Evolutionary conservation across 2,113 vertebrate genomes (phyloP), one percentile per base, ranked within the genome.

Genomic region (Cavia porcellus): DNA sequence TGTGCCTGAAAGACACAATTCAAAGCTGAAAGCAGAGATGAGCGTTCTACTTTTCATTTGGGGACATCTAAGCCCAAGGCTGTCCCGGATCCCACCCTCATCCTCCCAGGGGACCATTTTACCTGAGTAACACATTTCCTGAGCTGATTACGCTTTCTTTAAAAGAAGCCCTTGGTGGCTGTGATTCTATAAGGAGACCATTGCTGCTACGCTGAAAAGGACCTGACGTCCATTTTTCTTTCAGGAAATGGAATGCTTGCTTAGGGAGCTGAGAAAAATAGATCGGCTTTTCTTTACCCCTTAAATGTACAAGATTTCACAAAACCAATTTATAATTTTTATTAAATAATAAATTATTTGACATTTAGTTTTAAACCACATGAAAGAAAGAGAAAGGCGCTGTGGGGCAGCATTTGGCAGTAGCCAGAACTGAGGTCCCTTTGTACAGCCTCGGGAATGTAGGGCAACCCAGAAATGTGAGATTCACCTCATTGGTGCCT

Each of bases 361-460:
- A 93, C n/a, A 74, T 57, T 22, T 89, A 88, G 12, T 90, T 93
- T 72, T 92, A 96, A 86, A 86, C 68, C 50, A 38, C 52, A 79
- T 9, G 42, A 15, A 66, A 74, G 7, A 52, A 89, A 81, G 80
- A 85, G 64, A 75, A 57, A 57, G 90, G 79, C 42, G 80, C 0
- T 28, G 22, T 0, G 8, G 72, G 12, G 38, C 3, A 13, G 1
- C 0, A 61, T 72, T 20, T 38, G 38, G 70, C 38, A 38, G 13
- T 0, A 7, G 0, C 47, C 66, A 20, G 80, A 66, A 20, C 52
- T 30, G 45, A 42, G 35, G 1, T n/a, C 32, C n/a, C 55, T 64
- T 22, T 22, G 47, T 22, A 13, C 11, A 12, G n/a, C 52, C 52
- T 90, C 81, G 4, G 75, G 38, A 30, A 64, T 24, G 0, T 0